Evolutionary conservation across 2,888 invertebrate genomes (phyloP), one percentile per base, ranked within the genome.

Genomic region (Macrosiphum euphorbiae): DNA sequence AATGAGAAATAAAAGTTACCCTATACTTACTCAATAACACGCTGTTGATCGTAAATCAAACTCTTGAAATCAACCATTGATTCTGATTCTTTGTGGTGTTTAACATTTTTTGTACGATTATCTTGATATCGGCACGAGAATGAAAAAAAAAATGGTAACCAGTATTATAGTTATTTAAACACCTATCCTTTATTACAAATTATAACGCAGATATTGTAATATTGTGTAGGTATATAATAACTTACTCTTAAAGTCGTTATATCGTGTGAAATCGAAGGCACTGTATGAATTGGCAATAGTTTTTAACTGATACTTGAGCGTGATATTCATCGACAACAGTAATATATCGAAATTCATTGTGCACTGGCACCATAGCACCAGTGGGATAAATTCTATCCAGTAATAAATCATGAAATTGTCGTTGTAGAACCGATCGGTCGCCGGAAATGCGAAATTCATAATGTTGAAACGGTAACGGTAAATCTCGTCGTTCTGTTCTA

Each of bases 361-460:
- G 26, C 5, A 1, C 1, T 91, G 52, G 0, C 78, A 28, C 78
- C 78, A 84, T 10, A 52, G 5, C 3, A n/a, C 7, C 0, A 50
- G 4, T 0, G 7, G 3, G 8, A 55, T 52, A 0, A 52, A 91
- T 84, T 91, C 90, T 2, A 28, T 7, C 28, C 7, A 26, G 78
- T 52, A 91, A 24, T 91, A 91, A 52, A 4, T 16, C 8, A 28
- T 3, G 28, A 28, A 91, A 55, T 91, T 35, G 3, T 52, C 28
- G 50, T 91, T 91, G 78, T 84, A 91, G 41, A 91, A 91, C 20
- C 52, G 26, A 52, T 91, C 90, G 16, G 41, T 55, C 1, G 52
- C 90, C 16, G 90, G 90, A 7, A 84, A 84, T 8, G n/a, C 13
- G 3, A 52, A 91, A 41, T 55, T 84, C 16, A 91, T 3, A 41